Percentiles rank a stretch among this genome's conserved stretches.
Conservation (phyloP, 2,888 invertebrate species). For the Ganaspis brasiliensis region DNA sequence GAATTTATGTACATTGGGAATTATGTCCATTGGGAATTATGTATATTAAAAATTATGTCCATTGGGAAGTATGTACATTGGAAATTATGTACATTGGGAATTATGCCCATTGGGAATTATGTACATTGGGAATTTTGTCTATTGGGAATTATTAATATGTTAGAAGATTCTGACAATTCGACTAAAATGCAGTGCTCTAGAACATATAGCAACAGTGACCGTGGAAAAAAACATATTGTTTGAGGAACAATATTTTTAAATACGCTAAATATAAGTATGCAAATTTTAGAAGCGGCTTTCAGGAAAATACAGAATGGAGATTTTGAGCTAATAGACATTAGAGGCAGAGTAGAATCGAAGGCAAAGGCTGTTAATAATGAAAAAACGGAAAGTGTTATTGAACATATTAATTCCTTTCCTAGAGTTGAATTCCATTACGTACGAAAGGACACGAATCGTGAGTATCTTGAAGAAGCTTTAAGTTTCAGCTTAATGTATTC, state of each 20-base stretch:
- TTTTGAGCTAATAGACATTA: neutral
- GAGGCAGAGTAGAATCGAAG: neutral
- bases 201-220: neutral
- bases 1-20: no score
- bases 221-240: neutral
- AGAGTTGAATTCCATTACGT: neutral
- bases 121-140: no score
- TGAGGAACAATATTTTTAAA: slow-evolving; percentile 3
- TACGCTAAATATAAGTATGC: neutral
- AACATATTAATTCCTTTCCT: neutral
- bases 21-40: no score
- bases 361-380: neutral
- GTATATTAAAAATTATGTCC: no score
- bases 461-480: neutral
- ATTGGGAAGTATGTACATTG: no score
- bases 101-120: no score
- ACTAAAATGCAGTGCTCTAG: neutral
- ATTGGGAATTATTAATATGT: no score
- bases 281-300: neutral
- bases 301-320: neutral
- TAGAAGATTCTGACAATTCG: neutral
- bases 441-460: neutral
- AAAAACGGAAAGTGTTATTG: neutral
- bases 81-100: no score
- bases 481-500: neutral